Percentiles rank a stretch among this genome's conserved stretches.
phyloP scores from a whole-genome alignment of 2,888 invertebrate genomes.

The Rhaphigaster nebulosa region DNA sequence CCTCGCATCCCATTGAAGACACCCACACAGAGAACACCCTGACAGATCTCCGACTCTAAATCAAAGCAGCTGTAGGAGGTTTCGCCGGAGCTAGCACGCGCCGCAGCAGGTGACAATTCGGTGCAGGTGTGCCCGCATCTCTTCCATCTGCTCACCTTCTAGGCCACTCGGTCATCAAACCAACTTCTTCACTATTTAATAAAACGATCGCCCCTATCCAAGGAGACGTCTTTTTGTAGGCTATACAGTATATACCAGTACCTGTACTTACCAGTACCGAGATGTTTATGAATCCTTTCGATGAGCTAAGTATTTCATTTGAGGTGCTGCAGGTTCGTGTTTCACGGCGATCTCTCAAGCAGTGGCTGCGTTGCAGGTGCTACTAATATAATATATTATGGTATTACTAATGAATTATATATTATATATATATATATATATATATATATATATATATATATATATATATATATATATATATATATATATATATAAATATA shows the following conservation, averaged over 20 bases:
- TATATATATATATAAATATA: no score
- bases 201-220: background rate
- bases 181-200: background rate
- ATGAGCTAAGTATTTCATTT: background rate
- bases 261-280: no score
- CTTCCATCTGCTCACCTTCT: background rate
- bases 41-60: background rate
- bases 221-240: background rate
- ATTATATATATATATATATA: no score
- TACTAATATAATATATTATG: no score
- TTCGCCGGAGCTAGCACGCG: background rate
- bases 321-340: background rate
- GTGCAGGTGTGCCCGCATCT: background rate
- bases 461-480: no score
- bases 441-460: no score
- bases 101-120: background rate
- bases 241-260: no score
- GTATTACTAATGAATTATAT: no score
- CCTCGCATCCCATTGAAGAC: background rate
- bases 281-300: background rate
- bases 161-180: constrained; percentile 11
- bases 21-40: background rate
- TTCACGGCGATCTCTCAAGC: background rate
- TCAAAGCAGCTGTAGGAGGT: constrained; percentile 13
- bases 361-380: background rate